Evolutionary conservation across 2,113 vertebrate genomes (phyloP).

Genomic region (Agapornis roseicollis): DNA sequence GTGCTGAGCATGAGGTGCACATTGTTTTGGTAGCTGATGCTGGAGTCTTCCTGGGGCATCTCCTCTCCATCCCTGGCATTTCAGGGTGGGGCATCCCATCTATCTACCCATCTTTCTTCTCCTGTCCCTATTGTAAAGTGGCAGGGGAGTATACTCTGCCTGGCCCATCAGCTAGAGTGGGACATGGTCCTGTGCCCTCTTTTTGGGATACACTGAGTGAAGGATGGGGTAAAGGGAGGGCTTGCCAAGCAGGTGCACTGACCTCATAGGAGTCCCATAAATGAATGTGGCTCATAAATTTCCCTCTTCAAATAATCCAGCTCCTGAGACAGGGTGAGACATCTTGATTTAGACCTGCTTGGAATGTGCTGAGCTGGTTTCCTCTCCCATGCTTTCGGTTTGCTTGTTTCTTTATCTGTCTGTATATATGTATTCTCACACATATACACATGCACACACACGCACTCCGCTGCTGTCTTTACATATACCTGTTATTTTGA

Average conservation of each 20-base stretch:
- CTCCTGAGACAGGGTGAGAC: neutral
- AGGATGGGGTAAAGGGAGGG: neutral
- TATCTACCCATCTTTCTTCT: neutral
- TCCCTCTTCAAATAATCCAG: neutral
- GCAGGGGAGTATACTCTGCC: neutral
- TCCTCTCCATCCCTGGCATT: neutral
- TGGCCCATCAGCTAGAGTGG: fast-evolving
- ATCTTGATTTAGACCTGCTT: neutral
- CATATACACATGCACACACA: fast-evolving
- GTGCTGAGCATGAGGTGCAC: fast-evolving
- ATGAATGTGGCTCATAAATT: neutral
- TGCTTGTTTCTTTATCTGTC: neutral
- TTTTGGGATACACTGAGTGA: neutral
- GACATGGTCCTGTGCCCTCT: neutral
- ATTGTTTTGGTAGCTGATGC: fast-evolving
- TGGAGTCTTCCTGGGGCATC: neutral
- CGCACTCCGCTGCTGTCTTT: neutral
- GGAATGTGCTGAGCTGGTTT: conserved; percentile 12
- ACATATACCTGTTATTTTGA: neutral
- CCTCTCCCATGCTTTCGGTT: neutral
- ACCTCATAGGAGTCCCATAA: neutral
- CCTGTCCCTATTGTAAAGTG: neutral
- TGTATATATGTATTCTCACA: neutral
- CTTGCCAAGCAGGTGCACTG: neutral
- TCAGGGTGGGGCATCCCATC: neutral